These are phyloP conservation scores for Dicerorhinus sumatrensis DNA, from an alignment of 2,113 vertebrate genomes.

Conservation along the genomic window DNA sequence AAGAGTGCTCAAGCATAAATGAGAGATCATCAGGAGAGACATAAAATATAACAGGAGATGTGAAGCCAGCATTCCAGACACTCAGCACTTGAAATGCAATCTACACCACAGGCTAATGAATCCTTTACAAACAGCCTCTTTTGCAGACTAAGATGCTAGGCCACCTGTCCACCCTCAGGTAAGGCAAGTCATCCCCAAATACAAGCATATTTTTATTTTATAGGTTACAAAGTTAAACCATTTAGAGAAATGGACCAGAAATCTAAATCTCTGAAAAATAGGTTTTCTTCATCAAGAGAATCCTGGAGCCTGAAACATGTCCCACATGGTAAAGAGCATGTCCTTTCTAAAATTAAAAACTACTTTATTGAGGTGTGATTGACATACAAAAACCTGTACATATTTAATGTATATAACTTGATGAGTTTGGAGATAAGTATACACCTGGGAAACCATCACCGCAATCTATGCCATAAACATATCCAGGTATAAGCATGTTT, in stretches of 20 bases:
- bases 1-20: not conserved
- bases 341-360: not conserved
- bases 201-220: not conserved
- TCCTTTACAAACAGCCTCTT: not conserved
- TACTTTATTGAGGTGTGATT: not conserved
- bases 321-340: not conserved
- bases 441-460: not conserved
- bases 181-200: not conserved
- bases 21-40: not conserved
- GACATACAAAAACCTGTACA: not conserved
- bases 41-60: no score
- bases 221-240: not conserved
- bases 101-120: no score
- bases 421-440: not conserved
- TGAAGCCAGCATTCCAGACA: not conserved
- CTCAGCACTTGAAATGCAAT: not conserved
- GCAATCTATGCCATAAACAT: no score
- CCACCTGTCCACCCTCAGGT: not conserved
- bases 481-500: not conserved
- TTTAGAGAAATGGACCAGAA: not conserved
- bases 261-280: not conserved
- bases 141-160: accelerated
- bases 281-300: not conserved
- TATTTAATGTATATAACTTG: no score
- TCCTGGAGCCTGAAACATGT: not conserved